These are phyloP conservation scores for Pao palembangensis DNA, from an alignment of 2,113 vertebrate genomes.

Conservation along the genomic window DNA sequence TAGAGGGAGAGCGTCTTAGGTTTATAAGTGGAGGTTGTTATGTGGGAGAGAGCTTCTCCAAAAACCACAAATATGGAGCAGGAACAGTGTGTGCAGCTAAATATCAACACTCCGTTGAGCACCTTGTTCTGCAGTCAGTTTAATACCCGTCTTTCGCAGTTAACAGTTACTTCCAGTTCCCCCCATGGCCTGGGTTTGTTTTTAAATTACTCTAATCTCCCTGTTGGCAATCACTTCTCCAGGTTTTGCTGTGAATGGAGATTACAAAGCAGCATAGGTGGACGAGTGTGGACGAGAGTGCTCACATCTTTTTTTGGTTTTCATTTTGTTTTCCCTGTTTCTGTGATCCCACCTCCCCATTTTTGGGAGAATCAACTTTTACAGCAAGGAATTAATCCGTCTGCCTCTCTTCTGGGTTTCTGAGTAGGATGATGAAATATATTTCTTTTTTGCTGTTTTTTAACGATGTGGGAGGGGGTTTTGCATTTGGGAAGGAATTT, in stretches of 20 bases:
- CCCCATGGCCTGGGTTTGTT: slow-evolving; percentile 14
- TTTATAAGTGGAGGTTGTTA: slow-evolving; percentile 33
- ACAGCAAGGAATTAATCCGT: not conserved
- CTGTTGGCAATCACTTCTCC: slow-evolving; percentile 10
- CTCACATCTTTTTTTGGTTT: slow-evolving; percentile 6
- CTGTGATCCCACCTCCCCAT: slow-evolving; percentile 4
- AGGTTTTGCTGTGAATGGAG: slow-evolving; percentile 14
- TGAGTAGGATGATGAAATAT: slow-evolving; percentile 6
- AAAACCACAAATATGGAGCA: slow-evolving; percentile 30
- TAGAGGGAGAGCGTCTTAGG: slow-evolving; percentile 16
- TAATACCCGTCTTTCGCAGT: not conserved
- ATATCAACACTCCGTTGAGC: not conserved
- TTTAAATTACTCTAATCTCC: slow-evolving; percentile 26
- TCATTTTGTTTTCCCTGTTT: slow-evolving; percentile 3
- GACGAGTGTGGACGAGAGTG: slow-evolving; percentile 8
- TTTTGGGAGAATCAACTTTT: slow-evolving; percentile 1
- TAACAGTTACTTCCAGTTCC: slow-evolving; percentile 1
- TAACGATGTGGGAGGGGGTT: not conserved
- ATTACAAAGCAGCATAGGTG: slow-evolving; percentile 13
- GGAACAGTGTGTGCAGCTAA: slow-evolving; percentile 27
- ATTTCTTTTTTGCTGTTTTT: slow-evolving; percentile 17
- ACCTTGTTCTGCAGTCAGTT: not conserved
- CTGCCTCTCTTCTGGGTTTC: slow-evolving; percentile 1
- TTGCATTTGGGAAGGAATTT: not conserved
- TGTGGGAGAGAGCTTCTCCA: slow-evolving; percentile 14